Evolutionary conservation across 2,888 invertebrate genomes (phyloP).

Genomic region (Mongoloraphidia duomilia): DNA sequence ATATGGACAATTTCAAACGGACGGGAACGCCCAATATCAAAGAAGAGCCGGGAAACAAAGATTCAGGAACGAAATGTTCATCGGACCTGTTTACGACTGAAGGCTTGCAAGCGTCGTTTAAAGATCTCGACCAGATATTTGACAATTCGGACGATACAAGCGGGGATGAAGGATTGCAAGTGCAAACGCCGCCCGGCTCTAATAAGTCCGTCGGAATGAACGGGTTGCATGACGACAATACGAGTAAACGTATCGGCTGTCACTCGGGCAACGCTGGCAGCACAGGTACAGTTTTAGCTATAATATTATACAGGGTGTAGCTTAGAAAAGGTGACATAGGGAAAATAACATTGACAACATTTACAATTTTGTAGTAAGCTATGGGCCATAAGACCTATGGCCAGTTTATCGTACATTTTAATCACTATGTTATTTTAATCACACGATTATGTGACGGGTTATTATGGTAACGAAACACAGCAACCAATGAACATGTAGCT

Average conservation of each 20-base stretch:
- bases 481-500: no score
- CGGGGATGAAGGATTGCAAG: conserved; percentile 76
- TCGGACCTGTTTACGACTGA: conserved; percentile 74
- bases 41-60: conserved; percentile 32
- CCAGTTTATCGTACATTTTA: no score
- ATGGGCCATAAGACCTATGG: no score
- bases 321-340: no score
- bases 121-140: conserved; percentile 89
- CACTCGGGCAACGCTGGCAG: conserved; percentile 16
- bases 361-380: no score
- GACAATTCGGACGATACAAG: conserved; percentile 84
- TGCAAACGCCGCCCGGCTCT: conserved; percentile 83
- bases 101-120: conserved; percentile 75
- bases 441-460: no score
- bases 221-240: conserved; percentile 36
- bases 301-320: no score
- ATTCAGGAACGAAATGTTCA: conserved; percentile 36
- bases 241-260: conserved; percentile 26
- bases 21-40: conserved; percentile 30
- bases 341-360: no score
- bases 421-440: no score
- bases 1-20: conserved; percentile 35
- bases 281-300: no score
- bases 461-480: no score
- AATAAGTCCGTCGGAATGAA: conserved; percentile 43